Evolutionary conservation across 1,140 invertebrate genomes (phyloP).

Genomic region (Platorchestia sp.): DNA sequence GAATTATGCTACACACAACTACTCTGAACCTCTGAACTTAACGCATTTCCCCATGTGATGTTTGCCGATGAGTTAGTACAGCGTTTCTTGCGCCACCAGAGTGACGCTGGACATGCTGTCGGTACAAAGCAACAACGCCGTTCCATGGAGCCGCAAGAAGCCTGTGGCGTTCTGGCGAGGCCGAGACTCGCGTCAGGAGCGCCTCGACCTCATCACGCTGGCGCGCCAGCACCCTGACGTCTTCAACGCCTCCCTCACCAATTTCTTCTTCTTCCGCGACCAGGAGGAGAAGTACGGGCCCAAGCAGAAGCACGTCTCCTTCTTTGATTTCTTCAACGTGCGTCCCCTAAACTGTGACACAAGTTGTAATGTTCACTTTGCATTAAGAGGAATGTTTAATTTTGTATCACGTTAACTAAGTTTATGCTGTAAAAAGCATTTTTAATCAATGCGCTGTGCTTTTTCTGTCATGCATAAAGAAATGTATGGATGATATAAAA

Average conservation of each 20-base stretch:
- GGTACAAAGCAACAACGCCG: constrained; percentile 83
- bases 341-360: constrained; percentile 69
- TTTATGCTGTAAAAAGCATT: background rate
- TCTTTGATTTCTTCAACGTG: constrained; percentile 96
- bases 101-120: constrained; percentile 91
- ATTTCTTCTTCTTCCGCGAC: constrained; percentile 96
- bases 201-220: constrained; percentile 87
- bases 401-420: background rate
- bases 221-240: constrained; percentile 82
- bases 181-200: constrained; percentile 86
- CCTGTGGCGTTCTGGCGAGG: constrained; percentile 91
- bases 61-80: background rate
- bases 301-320: constrained; percentile 85
- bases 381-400: background rate
- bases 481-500: background rate
- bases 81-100: constrained; percentile 72
- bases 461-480: background rate
- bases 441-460: background rate
- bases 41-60: background rate
- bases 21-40: too few species aligned
- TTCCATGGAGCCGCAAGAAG: constrained; percentile 82
- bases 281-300: constrained; percentile 89
- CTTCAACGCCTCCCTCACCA: constrained; percentile 93
- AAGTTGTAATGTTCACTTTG: background rate
- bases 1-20: too few species aligned